Base-by-base conservation (phyloP, 2,888 invertebrate species). In the Drosophila prostipennis region DNA sequence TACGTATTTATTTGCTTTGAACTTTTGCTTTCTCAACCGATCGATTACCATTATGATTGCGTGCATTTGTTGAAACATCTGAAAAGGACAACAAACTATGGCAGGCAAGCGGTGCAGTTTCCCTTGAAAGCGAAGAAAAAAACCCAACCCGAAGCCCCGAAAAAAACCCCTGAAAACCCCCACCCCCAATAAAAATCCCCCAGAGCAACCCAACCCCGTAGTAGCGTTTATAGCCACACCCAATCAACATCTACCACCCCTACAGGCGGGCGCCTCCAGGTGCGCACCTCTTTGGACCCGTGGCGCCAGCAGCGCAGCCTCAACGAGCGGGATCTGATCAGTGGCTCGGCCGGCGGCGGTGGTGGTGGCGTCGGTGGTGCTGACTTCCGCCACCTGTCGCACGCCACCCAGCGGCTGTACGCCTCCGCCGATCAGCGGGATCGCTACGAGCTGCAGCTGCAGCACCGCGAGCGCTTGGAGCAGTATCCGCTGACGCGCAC, bases 291-390 rank as follows among this genome's bases (percentile, higher is more conserved):
- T 39, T 10, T 65, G 69, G 91, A 91, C 53, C 89, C 89, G 45
- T 91, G 91, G 91, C 90, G 85, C 48, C 90, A 90, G 70, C 90
- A 90, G 72, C 86, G 90, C 65, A 91, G 91, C 67, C 89, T 91
- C 54, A 91, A 90, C 65, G 91, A 91, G 68, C 91, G 91, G 53
- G 90, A 90, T 70, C 83, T 90, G 26, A 70, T 91, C 39, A 89
- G 89, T 32, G 29, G 29, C 29, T 29, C 29, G 2, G 89, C 84
- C 14, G 87, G 82, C 52, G 86, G 79, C 63, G 89, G 81, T 48
- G 84, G 79, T 61, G 76, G 85, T 40, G 19, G 60, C 75, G 8
- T 32, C 29, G 32, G 46, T 11, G 56, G 11, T 46, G 76, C 40
- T 58, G 91, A 91, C 55, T 90, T 78, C 59, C 91, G 91, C 5